A percentile compares a stretch with the other conserved stretches of the same genome.
Evolutionary conservation across 2,113 vertebrate species (phyloP).

Genomic region (Vicugna pacos): DNA sequence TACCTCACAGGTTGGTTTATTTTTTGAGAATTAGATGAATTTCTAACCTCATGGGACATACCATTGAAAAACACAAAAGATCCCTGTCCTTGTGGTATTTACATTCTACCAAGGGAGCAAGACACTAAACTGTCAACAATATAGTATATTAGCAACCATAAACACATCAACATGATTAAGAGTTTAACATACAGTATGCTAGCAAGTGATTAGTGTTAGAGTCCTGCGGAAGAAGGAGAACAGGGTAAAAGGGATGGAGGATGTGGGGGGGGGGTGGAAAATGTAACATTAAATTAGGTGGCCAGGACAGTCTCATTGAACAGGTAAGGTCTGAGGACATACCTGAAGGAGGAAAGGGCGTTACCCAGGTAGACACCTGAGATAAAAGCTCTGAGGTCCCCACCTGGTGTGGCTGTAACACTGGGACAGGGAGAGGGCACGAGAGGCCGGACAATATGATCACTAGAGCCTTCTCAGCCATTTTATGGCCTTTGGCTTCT

Average conservation of each 20-base stretch:
- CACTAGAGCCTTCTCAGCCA: background rate
- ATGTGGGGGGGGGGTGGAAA: background rate
- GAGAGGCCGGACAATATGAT: background rate
- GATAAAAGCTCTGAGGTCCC: background rate
- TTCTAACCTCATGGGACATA: background rate
- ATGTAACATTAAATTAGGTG: no score
- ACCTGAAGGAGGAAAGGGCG: background rate
- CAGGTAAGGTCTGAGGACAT: background rate
- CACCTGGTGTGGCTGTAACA: background rate
- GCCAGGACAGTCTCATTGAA: no score
- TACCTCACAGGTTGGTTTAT: background rate
- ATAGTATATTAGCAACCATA: background rate
- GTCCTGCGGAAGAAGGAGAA: background rate
- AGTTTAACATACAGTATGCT: background rate
- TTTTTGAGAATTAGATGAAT: background rate
- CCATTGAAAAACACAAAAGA: background rate
- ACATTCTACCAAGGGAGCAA: background rate
- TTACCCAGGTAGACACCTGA: background rate
- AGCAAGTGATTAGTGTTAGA: background rate
- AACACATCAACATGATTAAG: background rate
- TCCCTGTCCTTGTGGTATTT: background rate
- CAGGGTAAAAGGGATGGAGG: background rate
- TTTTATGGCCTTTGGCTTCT: background rate
- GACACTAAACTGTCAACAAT: background rate
- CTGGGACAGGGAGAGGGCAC: fast-evolving